Evolutionary conservation across 2,797 vertebrate genomes (phyloP).

Genomic region (Otolemur crassicaudatus): DNA sequence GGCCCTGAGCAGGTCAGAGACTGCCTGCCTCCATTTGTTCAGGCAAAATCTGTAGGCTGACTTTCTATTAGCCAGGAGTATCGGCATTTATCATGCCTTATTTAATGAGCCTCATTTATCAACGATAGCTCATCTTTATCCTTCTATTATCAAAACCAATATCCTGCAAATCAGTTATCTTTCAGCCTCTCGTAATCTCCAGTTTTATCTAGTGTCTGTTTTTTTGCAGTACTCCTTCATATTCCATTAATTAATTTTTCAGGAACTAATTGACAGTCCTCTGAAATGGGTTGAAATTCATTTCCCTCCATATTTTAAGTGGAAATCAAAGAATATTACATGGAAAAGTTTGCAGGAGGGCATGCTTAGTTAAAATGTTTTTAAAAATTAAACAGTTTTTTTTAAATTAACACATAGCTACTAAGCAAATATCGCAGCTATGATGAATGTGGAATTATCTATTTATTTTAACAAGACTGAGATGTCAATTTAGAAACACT

Average conservation of each 20-base stretch:
- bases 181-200: slow-evolving; percentile 64
- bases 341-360: slow-evolving; percentile 33
- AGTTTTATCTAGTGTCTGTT: slow-evolving; percentile 68
- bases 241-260: slow-evolving; percentile 64
- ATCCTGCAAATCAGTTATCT: slow-evolving; percentile 79
- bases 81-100: slow-evolving; percentile 47
- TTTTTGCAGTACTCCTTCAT: slow-evolving; percentile 66
- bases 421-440: slow-evolving; percentile 44
- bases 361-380: slow-evolving; percentile 39
- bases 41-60: not conserved
- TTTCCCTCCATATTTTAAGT: slow-evolving; percentile 47
- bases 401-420: slow-evolving; percentile 18
- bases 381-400: slow-evolving; percentile 3
- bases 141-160: slow-evolving; percentile 79
- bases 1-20: not conserved
- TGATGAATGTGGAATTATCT: slow-evolving; percentile 39
- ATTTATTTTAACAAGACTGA: slow-evolving; percentile 38
- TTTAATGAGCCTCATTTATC: slow-evolving; percentile 77
- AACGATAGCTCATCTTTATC: slow-evolving; percentile 74
- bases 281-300: slow-evolving; percentile 67
- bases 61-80: not conserved
- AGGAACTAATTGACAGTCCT: slow-evolving; percentile 35
- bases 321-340: slow-evolving; percentile 50
- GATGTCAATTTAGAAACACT: slow-evolving; percentile 49
- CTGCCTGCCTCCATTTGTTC: not conserved